Evolutionary conservation across 2,888 invertebrate species (phyloP), one percentile per base, ranked within the genome.

Genomic region (Nymphalis c-album): DNA sequence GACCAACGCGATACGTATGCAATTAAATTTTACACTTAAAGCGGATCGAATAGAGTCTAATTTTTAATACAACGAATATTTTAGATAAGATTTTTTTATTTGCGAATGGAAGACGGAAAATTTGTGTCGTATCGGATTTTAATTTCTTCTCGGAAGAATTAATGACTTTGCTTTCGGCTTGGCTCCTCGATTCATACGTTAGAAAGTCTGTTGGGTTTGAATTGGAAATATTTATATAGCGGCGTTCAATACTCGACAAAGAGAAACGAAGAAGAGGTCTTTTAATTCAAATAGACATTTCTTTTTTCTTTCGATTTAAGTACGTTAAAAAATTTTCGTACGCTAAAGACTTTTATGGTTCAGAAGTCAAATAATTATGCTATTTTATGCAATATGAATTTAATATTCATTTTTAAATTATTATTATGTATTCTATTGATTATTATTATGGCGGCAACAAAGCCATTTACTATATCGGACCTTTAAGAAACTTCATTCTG

Each of bases 71-170:
- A 5, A 1, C 31, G 8, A n/a, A 13, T 13, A 45, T 0, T 26
- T 31, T 26, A 47, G 48, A 63, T 69, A 64, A 59, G 50, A 51
- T 59, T 53, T 57, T 74, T 76, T 78, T 77, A 69, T 70, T 74
- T 75, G 71, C 76, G 73, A 71, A 75, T 67, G 77, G 76, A 77
- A 79, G 78, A 74, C 77, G 82, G 87, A 84, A 87, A 88, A 87
- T 90, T 90, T 89, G 88, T 88, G 88, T 90, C 87, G 91, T 91
- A 91, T 91, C 88, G 88, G 89, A 87, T 90, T 91, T 91, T 90
- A 90, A 91, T 91, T 91, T 90, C 90, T 90, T 80, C 80, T 84
- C 76, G 78, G 80, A 80, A 83, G 86, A 90, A 91, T 90, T 90
- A 91, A 91, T 88, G 91, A 89, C 83, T 87, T 86, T 83, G 86